Conservation (phyloP, 2,797 vertebrate species). For the Rhabdophis nuchalis region DNA sequence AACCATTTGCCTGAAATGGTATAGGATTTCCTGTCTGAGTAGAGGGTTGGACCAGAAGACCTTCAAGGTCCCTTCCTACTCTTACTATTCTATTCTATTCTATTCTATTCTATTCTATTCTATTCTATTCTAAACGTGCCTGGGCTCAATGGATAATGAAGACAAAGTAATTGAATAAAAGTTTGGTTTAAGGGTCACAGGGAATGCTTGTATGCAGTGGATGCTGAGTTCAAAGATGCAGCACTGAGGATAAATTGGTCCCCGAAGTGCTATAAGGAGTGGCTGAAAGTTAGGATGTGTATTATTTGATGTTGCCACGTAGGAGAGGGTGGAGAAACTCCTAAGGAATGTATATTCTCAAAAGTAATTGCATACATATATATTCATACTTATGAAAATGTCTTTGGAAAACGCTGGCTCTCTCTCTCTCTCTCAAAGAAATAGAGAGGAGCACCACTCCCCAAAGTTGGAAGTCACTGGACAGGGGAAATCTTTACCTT, state of each 20-base stretch:
- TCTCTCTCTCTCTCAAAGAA: too few relatives aligned
- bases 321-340: background rate
- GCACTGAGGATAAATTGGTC: background rate
- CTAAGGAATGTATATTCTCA: background rate
- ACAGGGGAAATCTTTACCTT: background rate
- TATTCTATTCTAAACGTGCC: background rate
- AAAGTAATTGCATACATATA: background rate
- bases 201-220: background rate
- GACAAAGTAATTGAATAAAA: background rate
- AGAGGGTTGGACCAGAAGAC: too few relatives aligned
- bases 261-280: background rate
- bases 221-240: background rate
- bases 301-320: slow-evolving; percentile 5
- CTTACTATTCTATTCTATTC: too few relatives aligned
- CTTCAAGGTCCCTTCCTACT: too few relatives aligned
- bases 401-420: background rate
- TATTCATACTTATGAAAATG: background rate
- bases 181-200: background rate
- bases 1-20: too few relatives aligned
- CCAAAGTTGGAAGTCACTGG: background rate
- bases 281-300: background rate
- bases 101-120: too few relatives aligned
- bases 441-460: too few relatives aligned
- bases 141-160: background rate
- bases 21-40: too few relatives aligned